Base-by-base conservation (phyloP, 2,888 invertebrate genomes). In the Cephus nigrinus region DNA sequence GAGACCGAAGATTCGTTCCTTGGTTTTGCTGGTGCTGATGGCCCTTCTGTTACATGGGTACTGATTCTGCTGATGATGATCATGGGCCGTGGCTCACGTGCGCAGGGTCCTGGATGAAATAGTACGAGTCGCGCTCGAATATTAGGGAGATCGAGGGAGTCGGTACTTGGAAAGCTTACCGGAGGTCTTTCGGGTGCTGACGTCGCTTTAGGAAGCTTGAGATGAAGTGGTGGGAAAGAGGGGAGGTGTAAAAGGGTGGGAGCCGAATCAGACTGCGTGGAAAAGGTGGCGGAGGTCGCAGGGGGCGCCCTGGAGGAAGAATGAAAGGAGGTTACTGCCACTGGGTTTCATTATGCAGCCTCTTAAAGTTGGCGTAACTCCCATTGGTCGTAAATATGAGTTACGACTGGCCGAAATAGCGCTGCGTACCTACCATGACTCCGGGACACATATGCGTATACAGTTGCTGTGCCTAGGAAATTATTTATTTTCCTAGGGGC, bases 351-450 rank as follows among this genome's bases (percentile, higher is more conserved):
- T 88, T 88, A 88, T 88, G 87, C 88, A 88, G 87, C 87, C 88
- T 88, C 89, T 89, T 89, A 88, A 85, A 87, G 84, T 88, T 89
- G 88, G 89, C 88, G 86, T 88, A 87, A 88, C 88, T 88, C 88
- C 88, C 88, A 87, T 87, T 84, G 88, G 83, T 88, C 87, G 86
- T 88, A 88, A 88, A 88, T 88, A 87, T 88, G 88, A 89, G 86
- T 89, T 88, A 89, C 85, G 84, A 80, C 84, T 86, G 83, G 83
- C 83, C 88, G 86, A 88, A 88, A 88, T 88, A 87, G 87, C 88
- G 83, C 82, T 81, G 85, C 84, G 84, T 82, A 83, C 84, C 82
- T 77, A 71, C 68, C 68, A 12, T 78, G 75, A 34, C 34, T 36
- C 3, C 55, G 23, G 55, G n/a, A 36, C 35, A 30, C 35, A 74